phyloP scores from a whole-genome alignment of 2,113 vertebrate species.

The Podiceps cristatus region DNA sequence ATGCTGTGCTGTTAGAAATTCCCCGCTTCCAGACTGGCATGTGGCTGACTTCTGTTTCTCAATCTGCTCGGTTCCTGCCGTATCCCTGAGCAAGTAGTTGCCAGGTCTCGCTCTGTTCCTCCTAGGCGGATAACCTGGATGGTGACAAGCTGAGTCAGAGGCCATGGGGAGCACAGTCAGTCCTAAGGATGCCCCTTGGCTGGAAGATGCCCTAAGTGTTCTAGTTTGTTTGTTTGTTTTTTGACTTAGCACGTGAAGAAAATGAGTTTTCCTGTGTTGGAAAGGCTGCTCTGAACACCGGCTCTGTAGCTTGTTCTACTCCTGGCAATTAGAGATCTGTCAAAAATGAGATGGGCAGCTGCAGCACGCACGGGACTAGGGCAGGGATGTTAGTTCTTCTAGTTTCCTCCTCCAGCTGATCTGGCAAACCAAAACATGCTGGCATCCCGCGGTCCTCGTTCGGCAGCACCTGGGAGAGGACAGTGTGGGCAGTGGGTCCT shows the following conservation, averaged over 20 bases:
- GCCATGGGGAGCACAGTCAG: not conserved
- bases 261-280: not conserved
- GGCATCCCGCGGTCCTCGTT: not conserved
- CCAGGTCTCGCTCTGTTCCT: not conserved
- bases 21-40: not conserved
- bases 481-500: not conserved
- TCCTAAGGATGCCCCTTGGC: not conserved
- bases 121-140: not conserved
- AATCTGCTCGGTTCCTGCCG: fast-evolving
- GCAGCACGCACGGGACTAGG: not conserved
- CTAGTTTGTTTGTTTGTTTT: not conserved
- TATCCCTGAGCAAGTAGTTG: not conserved
- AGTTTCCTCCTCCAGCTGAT: not conserved
- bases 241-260: not conserved
- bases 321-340: not conserved
- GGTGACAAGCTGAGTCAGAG: slow-evolving; percentile 3
- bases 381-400: not conserved
- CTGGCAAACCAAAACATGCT: not conserved
- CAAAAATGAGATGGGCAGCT: not conserved
- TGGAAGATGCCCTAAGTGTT: not conserved
- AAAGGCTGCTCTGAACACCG: not conserved
- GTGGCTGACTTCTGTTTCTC: not conserved
- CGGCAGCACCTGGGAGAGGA: not conserved
- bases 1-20: not conserved
- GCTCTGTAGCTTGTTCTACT: not conserved